Percentiles rank a stretch among this genome's conserved stretches.
These are phyloP conservation scores for Papilio helenus DNA, from an alignment of 1,140 invertebrate genomes.

Conservation along the genomic window DNA sequence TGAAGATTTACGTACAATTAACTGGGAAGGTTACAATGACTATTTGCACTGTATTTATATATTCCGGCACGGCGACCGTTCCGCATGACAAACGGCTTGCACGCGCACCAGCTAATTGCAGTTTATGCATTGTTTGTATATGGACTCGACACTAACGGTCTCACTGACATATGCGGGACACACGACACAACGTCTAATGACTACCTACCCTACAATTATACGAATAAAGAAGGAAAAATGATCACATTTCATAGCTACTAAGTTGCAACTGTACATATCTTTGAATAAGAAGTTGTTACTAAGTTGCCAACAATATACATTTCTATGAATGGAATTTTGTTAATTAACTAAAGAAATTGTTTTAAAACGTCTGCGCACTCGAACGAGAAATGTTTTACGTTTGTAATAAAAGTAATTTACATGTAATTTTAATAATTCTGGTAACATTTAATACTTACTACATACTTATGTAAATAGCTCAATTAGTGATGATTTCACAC, in stretches of 20 bases:
- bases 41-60: neutral
- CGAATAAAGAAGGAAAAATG: neutral
- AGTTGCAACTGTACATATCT: neutral
- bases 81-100: conserved; percentile 5
- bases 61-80: neutral
- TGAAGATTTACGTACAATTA: neutral
- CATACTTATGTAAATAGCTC: neutral
- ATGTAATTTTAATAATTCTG: conserved; percentile 4
- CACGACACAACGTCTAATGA: neutral
- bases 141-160: conserved; percentile 14
- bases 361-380: neutral
- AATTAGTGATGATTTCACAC: neutral
- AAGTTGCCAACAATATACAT: neutral
- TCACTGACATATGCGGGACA: neutral
- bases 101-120: conserved; percentile 15
- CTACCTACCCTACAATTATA: neutral
- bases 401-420: conserved; percentile 15
- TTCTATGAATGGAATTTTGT: neutral
- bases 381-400: neutral
- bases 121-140: conserved; percentile 35
- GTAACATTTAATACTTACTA: neutral
- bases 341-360: neutral
- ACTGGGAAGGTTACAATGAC: neutral
- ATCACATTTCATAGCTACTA: neutral
- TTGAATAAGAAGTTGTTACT: neutral